Percentiles rank a stretch among this genome's conserved stretches.
Evolutionary conservation across 2,797 vertebrate genomes (phyloP).

Genomic region (Microctenopoma steveboyesi): DNA sequence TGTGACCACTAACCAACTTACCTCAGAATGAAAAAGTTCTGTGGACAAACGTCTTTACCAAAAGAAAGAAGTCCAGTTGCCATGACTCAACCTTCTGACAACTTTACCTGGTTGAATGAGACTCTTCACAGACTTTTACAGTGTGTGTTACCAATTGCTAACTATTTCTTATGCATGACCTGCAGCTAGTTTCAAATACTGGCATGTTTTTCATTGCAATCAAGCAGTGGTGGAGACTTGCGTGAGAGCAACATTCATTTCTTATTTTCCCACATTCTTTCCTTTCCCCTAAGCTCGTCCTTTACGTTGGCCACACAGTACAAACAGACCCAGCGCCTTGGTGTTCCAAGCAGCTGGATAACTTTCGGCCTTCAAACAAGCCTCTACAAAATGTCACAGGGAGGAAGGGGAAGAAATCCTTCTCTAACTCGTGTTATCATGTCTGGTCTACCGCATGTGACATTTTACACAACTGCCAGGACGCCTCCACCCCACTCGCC

Average conservation of each 20-base stretch:
- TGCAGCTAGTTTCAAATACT: constrained; percentile 2
- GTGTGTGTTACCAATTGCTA: no score
- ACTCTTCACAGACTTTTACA: no score
- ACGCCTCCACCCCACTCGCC: not conserved
- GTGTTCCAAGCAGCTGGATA: constrained; percentile 3
- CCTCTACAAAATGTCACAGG: constrained; percentile 10
- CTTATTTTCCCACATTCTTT: not conserved
- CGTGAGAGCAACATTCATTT: not conserved
- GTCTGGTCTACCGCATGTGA: constrained; percentile 34
- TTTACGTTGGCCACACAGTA: not conserved
- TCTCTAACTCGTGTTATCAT: constrained; percentile 31
- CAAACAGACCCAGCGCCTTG: constrained; percentile 9
- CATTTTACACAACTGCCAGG: constrained; percentile 33
- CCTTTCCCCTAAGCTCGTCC: not conserved
- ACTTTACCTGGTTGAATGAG: no score
- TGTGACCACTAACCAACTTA: no score
- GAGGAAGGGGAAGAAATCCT: constrained; percentile 2
- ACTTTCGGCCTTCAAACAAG: constrained; percentile 31
- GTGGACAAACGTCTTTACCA: no score
- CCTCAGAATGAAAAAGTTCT: no score
- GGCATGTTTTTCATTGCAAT: constrained; percentile 10
- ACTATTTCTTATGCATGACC: not conserved
- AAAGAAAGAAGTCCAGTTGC: no score
- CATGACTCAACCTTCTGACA: no score
- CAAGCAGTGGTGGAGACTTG: constrained; percentile 6